phyloP scores from a whole-genome alignment of 1,140 invertebrate genomes.

The Hyposmocoma kahamanoa region DNA sequence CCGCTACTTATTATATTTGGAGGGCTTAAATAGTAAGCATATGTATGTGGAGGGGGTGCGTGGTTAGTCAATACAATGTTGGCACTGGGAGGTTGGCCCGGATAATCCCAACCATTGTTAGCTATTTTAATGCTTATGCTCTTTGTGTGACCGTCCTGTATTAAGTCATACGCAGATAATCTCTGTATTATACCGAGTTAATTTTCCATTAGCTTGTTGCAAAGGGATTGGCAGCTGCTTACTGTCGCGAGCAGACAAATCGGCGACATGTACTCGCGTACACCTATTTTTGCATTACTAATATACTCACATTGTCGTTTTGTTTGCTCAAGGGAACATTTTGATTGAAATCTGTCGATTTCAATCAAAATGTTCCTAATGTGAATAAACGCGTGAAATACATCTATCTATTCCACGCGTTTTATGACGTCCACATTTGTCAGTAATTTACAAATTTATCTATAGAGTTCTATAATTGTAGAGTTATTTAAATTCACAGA shows the following conservation, averaged over 20 bases:
- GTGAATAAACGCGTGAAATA: too few species aligned
- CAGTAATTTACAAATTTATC: too few species aligned
- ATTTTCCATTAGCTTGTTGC: slow-evolving; percentile 55
- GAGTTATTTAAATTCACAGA: too few species aligned
- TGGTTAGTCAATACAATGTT: slow-evolving; percentile 40
- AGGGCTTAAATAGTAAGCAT: too few species aligned
- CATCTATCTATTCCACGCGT: too few species aligned
- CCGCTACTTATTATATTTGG: too few species aligned
- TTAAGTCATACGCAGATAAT: slow-evolving; percentile 71
- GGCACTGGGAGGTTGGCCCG: slow-evolving; percentile 46
- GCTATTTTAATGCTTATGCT: slow-evolving; percentile 68
- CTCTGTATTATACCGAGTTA: slow-evolving; percentile 64
- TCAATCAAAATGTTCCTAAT: too few species aligned
- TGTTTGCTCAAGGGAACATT: slow-evolving; percentile 2
- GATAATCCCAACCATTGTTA: slow-evolving; percentile 67
- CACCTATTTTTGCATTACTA: not conserved
- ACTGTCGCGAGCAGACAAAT: slow-evolving; percentile 35
- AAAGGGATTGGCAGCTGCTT: slow-evolving; percentile 54
- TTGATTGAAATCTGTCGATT: too few species aligned
- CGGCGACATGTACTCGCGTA: slow-evolving; percentile 29
- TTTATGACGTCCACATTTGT: too few species aligned
- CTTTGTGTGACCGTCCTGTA: slow-evolving; percentile 63
- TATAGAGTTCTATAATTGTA: too few species aligned
- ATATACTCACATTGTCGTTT: not conserved
- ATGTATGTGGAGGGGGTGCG: slow-evolving; percentile 16